Conservation (phyloP, 2,113 vertebrate genomes). For the Phoenicopterus ruber region DNA sequence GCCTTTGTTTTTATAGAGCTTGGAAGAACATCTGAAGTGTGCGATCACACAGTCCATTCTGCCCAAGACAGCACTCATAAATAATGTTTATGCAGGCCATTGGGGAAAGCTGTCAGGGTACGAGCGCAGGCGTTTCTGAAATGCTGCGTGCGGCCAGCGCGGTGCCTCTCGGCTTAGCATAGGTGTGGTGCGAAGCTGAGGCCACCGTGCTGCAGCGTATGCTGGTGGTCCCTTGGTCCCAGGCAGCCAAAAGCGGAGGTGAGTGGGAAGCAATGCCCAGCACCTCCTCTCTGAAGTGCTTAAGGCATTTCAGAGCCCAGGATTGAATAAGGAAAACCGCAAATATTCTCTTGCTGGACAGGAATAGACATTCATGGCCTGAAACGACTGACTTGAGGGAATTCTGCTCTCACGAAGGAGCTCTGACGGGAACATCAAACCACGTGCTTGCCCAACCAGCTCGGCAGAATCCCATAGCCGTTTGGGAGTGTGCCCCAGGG, state of each 20-base stretch:
- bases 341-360: not conserved
- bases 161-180: not conserved
- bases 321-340: not conserved
- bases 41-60: fast-evolving
- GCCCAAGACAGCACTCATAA: not conserved
- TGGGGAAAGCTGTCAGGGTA: not conserved
- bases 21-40: not conserved
- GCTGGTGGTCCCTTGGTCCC: not conserved
- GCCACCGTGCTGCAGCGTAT: fast-evolving
- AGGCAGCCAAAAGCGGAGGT: not conserved
- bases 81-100: not conserved
- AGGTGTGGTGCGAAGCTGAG: not conserved
- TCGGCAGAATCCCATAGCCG: not conserved
- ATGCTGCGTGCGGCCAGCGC: fast-evolving
- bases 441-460: fast-evolving
- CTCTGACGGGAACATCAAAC: not conserved
- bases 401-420: not conserved
- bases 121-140: not conserved
- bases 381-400: not conserved
- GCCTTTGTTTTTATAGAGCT: not conserved
- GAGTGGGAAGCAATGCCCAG: not conserved
- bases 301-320: not conserved
- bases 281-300: not conserved
- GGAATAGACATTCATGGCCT: not conserved
- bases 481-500: not conserved